Base-by-base conservation (phyloP, 2,113 vertebrate genomes). In the Campylomormyrus numenius region DNA sequence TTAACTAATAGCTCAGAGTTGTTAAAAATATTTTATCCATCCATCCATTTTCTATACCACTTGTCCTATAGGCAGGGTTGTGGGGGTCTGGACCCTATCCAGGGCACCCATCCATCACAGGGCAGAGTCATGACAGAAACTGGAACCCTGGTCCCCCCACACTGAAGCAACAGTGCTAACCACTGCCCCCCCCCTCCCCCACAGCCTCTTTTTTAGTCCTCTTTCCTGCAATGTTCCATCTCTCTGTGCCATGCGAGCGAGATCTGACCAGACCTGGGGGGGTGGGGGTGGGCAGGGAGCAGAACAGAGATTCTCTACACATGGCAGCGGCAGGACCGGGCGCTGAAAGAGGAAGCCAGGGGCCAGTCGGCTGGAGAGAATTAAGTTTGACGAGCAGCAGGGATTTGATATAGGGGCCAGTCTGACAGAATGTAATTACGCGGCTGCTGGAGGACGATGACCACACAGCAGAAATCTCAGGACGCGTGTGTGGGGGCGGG, bases 391-490 rank as follows among this genome's bases (percentile, higher is more conserved):
- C 66, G 88, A 92, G 93, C 90, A 93, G 91, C 91, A 85, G 89
- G 94, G 94, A 95, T 95, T 94, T 94, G 94, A 96, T 95, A 95
- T 94, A 93, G 80, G 90, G 92, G 91, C 93, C 92, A 49, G 2
- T 93, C 93, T 93, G 94, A 93, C 93, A 92, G 90, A 92, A 92
- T 92, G 88, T 92, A 92, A 94, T 95, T 93, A 94, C 93, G 90
- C 77, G 0, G 48, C 91, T 91, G 91, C 92, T 92, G 87, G 91
- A 90, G 24, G 90, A 90, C 74, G 91, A 92, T 90, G 90, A 90
- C 88, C 49, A 58, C 88, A 83, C 90, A 91, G 88, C 56, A 85
- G 91, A 46, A 50, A 84, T 48, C 35, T 13, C 42, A n/a, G 11
- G 45, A 45, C 42, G 31, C 53, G 19, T 53, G 88, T 62, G 49